phyloP scores from a whole-genome alignment of 2,113 vertebrate species.

The Triplophysa siluroides region DNA sequence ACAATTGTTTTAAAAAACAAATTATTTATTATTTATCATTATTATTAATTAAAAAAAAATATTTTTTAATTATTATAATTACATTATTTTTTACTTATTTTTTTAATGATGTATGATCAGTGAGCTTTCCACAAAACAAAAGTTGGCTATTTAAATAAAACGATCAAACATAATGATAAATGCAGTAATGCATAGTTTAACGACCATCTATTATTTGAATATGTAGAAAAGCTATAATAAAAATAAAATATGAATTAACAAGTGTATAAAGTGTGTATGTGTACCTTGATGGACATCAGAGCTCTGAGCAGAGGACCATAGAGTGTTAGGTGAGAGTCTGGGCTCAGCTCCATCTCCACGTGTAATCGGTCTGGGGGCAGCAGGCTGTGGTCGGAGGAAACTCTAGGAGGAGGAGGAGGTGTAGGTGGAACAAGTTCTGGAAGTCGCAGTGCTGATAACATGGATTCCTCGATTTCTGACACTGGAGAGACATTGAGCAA shows the following conservation, averaged over 20 bases:
- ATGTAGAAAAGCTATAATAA: no score
- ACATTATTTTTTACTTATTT: no score
- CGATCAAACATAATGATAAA: no score
- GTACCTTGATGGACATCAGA: conserved; percentile 92
- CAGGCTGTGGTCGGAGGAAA: conserved; percentile 85
- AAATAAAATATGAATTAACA: no score
- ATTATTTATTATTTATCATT: no score
- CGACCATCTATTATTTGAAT: no score
- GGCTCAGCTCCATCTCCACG: conserved; percentile 93
- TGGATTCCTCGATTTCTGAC: conserved; percentile 94
- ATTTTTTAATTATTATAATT: no score
- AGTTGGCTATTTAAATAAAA: no score
- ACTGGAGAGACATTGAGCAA: conserved; percentile 69
- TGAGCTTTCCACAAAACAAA: no score
- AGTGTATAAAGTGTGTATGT: background rate
- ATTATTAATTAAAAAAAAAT: no score
- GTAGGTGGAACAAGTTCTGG: conserved; percentile 69
- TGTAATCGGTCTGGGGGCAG: conserved; percentile 91
- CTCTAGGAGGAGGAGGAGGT: conserved; percentile 61
- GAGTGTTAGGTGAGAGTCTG: conserved; percentile 91
- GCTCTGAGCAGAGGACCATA: conserved; percentile 91
- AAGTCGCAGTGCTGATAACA: conserved; percentile 87
- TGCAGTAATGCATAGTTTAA: no score
- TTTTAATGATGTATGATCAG: no score
- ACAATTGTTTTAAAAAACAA: background rate